Percentiles rank a stretch among this genome's conserved stretches.
Conservation (phyloP, 2,888 invertebrate genomes). For the Boloria selene region DNA sequence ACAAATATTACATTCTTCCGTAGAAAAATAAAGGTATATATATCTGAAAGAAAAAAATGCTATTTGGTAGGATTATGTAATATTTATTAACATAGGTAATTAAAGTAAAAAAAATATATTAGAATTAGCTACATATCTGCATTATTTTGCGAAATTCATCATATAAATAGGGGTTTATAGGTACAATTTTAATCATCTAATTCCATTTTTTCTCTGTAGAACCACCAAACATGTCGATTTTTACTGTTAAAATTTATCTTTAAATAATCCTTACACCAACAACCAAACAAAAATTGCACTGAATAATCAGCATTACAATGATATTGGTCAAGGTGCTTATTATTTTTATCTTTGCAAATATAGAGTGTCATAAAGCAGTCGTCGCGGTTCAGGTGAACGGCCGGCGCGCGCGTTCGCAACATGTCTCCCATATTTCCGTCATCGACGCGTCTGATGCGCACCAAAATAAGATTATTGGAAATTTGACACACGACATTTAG, state of each 20-base stretch:
- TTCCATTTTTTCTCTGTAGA: too few species aligned
- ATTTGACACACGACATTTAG: constrained; percentile 66
- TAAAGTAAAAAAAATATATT: too few species aligned
- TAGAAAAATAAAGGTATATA: too few species aligned
- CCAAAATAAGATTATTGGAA: constrained; percentile 81
- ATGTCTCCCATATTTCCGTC: constrained; percentile 78
- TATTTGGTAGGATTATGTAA: too few species aligned
- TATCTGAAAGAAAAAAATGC: too few species aligned
- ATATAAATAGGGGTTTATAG: too few species aligned
- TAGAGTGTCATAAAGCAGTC: constrained; percentile 71
- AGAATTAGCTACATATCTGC: too few species aligned
- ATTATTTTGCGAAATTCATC: too few species aligned
- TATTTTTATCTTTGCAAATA: constrained; percentile 73
- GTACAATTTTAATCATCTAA: too few species aligned
- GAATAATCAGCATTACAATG: constrained; percentile 5
- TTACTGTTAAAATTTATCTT: background rate
- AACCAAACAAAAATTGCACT: background rate
- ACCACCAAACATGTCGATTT: background rate
- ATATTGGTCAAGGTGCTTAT: constrained; percentile 68
- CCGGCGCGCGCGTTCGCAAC: constrained; percentile 69
- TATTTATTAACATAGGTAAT: too few species aligned
- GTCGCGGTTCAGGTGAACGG: constrained; percentile 77
- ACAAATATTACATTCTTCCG: too few species aligned
- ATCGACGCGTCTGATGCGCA: constrained; percentile 77
- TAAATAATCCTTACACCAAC: background rate